Base-by-base conservation (phyloP, 2,888 invertebrate species). In the Phania funesta region DNA sequence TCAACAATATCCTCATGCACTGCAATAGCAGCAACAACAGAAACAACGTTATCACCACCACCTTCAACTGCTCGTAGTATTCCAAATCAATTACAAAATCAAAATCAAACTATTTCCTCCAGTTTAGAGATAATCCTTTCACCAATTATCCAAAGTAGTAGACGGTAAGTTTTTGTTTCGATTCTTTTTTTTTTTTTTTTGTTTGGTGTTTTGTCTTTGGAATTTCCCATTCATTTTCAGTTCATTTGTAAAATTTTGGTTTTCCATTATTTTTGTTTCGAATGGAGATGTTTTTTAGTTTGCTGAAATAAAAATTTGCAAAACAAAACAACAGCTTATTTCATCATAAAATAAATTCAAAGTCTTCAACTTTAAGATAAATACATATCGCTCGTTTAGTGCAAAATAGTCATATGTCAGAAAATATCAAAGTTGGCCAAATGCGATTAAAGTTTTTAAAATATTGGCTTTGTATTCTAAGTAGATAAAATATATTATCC, bases 61-160 rank as follows among this genome's bases (percentile, higher is more conserved):
- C 74, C 85, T 85, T 70, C 84, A 83, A 83, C 50, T 41, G 84
- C 84, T 71, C 83, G 84, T 83, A 85, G 75, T 70, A 81, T 84
- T 46, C 74, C 60, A 71, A 86, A 84, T 86, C 84, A 83, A 86
- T 86, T 87, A 83, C 89, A 87, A 87, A 84, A 85, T 78, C 89
- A 89, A 88, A 88, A 87, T 88, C 89, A 88, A 88, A 91, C 88
- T 88, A 91, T 90, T 90, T 90, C 91, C 89, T 90, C 91, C 88
- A 91, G 91, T 88, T 89, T 91, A 90, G 91, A 91, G 89, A 89
- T 91, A 88, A 91, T 91, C 89, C 90, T 91, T 87, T 90, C 91
- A 89, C 91, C 91, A 91, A 91, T 91, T 88, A 91, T 91, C 85
- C 91, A 91, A 90, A 91, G 91, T 91, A 91, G 91, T 90, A 90